A percentile compares a stretch with the other conserved stretches of the same genome.
phyloP scores from a whole-genome alignment of 2,888 invertebrate species.

The Cyrtodaria siliqua region DNA sequence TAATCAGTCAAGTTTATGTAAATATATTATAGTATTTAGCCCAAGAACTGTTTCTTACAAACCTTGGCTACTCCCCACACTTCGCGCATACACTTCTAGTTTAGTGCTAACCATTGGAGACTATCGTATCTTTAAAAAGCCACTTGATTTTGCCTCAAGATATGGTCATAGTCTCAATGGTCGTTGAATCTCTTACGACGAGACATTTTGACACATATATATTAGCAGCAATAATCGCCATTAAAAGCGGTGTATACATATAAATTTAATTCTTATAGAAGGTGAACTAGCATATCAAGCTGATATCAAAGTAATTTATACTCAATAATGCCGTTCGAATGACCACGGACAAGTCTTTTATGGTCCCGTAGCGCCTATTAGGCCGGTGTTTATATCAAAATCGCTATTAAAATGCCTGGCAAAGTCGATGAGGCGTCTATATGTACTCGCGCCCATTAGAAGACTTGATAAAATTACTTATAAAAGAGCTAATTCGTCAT shows the following conservation, averaged over 20 bases:
- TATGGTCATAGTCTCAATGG: no score
- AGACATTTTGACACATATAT: slow-evolving; percentile 44
- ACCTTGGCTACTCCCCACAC: no score
- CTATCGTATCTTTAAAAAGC: slow-evolving; percentile 38
- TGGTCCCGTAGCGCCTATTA: slow-evolving; percentile 25
- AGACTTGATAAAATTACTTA: slow-evolving; percentile 34
- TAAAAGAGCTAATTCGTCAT: slow-evolving; percentile 31
- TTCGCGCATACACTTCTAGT: no score
- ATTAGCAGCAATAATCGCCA: slow-evolving; percentile 45
- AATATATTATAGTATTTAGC: no score
- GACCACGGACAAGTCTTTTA: slow-evolving; percentile 51
- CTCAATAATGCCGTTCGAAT: slow-evolving; percentile 51
- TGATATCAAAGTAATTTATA: slow-evolving; percentile 61
- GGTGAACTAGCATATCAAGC: slow-evolving; percentile 39
- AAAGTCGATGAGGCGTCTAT: slow-evolving; percentile 28
- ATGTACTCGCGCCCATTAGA: slow-evolving; percentile 13
- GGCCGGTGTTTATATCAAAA: slow-evolving; percentile 23
- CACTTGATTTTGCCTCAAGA: slow-evolving; percentile 29
- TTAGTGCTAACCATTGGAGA: slow-evolving; percentile 6
- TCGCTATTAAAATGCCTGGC: slow-evolving; percentile 2
- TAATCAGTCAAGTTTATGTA: no score
- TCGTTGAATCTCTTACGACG: neutral
- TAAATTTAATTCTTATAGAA: slow-evolving; percentile 45
- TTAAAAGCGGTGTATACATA: slow-evolving; percentile 47
- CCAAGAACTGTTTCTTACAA: no score